Conservation (phyloP, 2,113 vertebrate genomes). For the Corydoras sp. region DNA sequence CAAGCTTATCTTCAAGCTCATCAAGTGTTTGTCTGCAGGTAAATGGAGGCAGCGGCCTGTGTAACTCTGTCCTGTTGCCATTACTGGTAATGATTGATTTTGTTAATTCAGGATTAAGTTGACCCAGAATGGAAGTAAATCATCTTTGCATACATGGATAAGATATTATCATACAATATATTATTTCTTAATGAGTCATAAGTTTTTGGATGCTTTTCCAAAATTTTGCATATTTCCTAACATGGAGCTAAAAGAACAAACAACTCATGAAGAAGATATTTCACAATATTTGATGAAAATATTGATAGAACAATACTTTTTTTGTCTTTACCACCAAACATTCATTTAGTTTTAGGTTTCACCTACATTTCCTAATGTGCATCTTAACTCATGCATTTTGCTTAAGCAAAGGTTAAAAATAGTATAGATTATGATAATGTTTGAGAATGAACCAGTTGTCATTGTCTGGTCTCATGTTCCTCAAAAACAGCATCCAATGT, state of each 20-base stretch:
- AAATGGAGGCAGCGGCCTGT: constrained; percentile 52
- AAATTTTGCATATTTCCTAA: not conserved
- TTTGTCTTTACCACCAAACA: no score
- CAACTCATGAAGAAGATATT: no score
- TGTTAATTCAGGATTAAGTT: constrained; percentile 57
- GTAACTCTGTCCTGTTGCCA: constrained; percentile 49
- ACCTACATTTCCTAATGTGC: no score
- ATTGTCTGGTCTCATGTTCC: no score
- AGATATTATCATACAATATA: constrained; percentile 46
- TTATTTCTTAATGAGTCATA: constrained; percentile 23
- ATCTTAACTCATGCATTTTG: no score
- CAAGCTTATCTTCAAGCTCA: constrained; percentile 57
- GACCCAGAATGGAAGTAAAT: constrained; percentile 53
- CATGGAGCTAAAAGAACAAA: no score
- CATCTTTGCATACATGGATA: constrained; percentile 45
- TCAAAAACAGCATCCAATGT: no score
- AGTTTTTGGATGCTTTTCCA: constrained; percentile 14
- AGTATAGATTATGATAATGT: no score
- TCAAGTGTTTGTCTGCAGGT: constrained; percentile 54
- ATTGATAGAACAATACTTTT: no score
- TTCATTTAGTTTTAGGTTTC: no score
- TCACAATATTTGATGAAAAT: no score
- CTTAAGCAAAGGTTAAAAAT: no score
- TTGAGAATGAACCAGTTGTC: not conserved
- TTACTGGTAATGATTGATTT: constrained; percentile 55